Evolutionary conservation across 1,140 invertebrate genomes (phyloP).

Genomic region (Thereuonema tuberculata): DNA sequence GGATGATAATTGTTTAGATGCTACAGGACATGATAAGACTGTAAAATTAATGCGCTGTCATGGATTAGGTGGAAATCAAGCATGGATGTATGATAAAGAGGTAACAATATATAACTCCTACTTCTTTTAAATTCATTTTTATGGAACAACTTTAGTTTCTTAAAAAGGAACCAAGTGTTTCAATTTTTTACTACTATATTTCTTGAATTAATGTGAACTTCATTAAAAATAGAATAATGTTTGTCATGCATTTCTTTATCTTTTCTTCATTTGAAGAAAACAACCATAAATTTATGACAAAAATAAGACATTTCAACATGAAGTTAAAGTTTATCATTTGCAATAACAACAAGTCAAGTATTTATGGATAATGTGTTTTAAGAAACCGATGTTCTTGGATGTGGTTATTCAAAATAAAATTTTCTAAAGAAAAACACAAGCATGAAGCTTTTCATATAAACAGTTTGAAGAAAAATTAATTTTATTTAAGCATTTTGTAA

Average conservation of each 20-base stretch:
- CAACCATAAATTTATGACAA: background rate
- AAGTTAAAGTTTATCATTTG: no score
- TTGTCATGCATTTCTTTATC: background rate
- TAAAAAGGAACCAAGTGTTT: background rate
- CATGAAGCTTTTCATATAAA: no score
- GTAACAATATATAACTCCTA: constrained; percentile 33
- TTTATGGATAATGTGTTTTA: no score
- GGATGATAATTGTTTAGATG: constrained; percentile 91
- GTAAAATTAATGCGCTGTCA: constrained; percentile 85
- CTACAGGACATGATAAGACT: constrained; percentile 53
- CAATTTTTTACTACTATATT: background rate
- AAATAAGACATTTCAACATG: no score
- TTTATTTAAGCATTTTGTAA: no score
- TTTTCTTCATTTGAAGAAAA: background rate
- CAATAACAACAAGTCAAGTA: no score
- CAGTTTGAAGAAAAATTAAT: no score
- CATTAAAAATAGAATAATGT: background rate
- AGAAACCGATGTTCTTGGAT: no score
- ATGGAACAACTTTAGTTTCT: background rate
- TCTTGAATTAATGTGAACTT: background rate
- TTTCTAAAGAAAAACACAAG: no score
- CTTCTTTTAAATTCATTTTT: background rate
- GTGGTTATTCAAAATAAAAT: no score
- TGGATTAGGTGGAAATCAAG: constrained; percentile 85
- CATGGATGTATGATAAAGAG: constrained; percentile 67